Evolutionary conservation across 1,140 invertebrate genomes (phyloP).

Genomic region (Aphelinus certus): DNA sequence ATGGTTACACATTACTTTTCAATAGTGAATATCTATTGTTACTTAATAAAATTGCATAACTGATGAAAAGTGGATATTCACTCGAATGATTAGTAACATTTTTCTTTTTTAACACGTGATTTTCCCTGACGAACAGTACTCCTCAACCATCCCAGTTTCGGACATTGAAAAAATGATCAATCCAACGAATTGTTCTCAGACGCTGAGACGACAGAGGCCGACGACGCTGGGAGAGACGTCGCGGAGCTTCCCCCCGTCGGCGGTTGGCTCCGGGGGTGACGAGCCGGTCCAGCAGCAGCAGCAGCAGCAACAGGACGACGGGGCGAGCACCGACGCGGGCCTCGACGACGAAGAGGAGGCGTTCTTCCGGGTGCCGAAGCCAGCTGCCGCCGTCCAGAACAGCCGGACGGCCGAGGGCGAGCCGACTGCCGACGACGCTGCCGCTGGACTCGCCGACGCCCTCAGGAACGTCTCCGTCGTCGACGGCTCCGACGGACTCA

Average conservation of each 20-base stretch:
- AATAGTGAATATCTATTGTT: too few relatives aligned
- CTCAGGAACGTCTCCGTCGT: slow-evolving; percentile 27
- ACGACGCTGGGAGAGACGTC: slow-evolving; percentile 40
- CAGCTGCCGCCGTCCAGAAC: background rate
- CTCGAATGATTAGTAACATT: too few relatives aligned
- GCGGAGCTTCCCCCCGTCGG: slow-evolving; percentile 61
- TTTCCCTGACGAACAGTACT: background rate
- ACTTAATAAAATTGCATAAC: too few relatives aligned
- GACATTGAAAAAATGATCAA: background rate
- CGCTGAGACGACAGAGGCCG: slow-evolving; percentile 21
- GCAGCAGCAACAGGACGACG: slow-evolving; percentile 39
- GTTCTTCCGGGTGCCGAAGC: slow-evolving; percentile 55
- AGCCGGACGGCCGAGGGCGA: slow-evolving; percentile 42
- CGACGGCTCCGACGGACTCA: slow-evolving; percentile 51
- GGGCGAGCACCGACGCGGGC: slow-evolving; percentile 39
- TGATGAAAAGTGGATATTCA: too few relatives aligned
- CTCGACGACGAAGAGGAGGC: slow-evolving; percentile 49
- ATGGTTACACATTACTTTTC: too few relatives aligned
- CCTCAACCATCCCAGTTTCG: background rate
- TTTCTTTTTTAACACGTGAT: too few relatives aligned
- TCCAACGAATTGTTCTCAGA: slow-evolving; percentile 13
- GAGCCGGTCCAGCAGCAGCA: slow-evolving; percentile 11
- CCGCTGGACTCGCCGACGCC: background rate
- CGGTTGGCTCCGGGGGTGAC: slow-evolving; percentile 44
- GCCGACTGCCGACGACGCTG: background rate